Conservation (phyloP, 2,888 invertebrate genomes). For the Rhabditoides inermis region DNA sequence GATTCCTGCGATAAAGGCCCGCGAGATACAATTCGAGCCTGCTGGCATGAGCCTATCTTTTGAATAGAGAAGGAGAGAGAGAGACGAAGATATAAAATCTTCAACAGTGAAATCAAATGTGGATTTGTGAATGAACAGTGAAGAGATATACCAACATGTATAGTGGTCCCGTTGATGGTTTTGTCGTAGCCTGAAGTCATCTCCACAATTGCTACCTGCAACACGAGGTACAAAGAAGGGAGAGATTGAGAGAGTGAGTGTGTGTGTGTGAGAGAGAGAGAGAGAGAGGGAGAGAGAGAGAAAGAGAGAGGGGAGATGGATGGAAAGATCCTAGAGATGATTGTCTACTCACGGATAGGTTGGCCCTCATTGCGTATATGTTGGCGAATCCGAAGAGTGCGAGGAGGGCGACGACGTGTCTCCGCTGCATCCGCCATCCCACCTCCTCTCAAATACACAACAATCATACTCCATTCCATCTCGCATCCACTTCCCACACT, state of each 20-base stretch:
- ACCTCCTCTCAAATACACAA: slow-evolving; percentile 2
- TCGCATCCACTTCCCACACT: neutral
- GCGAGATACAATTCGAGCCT: too few relatives aligned
- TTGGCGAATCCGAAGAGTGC: slow-evolving; percentile 55
- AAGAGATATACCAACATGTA: slow-evolving; percentile 33
- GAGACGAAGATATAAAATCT: too few relatives aligned
- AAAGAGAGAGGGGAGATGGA: slow-evolving; percentile 51
- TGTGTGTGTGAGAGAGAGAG: neutral
- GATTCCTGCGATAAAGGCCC: too few relatives aligned
- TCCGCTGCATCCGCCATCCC: slow-evolving; percentile 23
- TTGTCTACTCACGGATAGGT: too few relatives aligned
- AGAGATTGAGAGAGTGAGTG: too few relatives aligned
- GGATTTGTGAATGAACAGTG: too few relatives aligned
- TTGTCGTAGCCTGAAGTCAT: slow-evolving; percentile 28
- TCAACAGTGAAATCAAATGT: too few relatives aligned
- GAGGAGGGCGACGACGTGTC: slow-evolving; percentile 55
- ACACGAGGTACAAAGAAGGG: too few relatives aligned
- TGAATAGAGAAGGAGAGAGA: too few relatives aligned
- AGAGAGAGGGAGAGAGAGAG: neutral
- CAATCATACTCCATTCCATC: neutral
- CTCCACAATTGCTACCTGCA: slow-evolving; percentile 36
- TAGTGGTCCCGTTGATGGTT: slow-evolving; percentile 20
- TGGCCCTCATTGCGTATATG: slow-evolving; percentile 56
- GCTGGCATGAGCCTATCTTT: too few relatives aligned
- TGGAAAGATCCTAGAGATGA: slow-evolving; percentile 54